Evolutionary conservation across 2,797 vertebrate species (phyloP), one percentile per base, ranked within the genome.

Genomic region (Tragopan temminckii): DNA sequence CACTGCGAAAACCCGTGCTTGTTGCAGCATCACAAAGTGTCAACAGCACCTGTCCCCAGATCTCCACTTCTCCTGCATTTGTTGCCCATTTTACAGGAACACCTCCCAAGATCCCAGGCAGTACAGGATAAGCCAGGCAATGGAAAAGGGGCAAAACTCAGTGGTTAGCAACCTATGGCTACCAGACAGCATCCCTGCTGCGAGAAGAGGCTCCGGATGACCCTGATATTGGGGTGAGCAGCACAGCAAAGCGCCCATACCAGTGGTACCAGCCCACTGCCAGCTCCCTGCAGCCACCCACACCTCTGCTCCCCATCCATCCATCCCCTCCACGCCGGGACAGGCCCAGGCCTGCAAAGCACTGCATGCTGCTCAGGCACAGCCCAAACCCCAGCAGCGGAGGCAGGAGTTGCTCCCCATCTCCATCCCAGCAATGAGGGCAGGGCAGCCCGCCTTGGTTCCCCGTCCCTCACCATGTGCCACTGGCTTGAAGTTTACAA

Each of bases 401-500:
- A 9, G 53, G 42, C 58, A 79, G 42, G 42, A 78, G 70, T 36
- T 77, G 55, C 8, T 57, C 13, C 36, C 20, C 40, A 29, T 15
- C 40, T 72, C 53, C 42, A 45, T 18, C n/a, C 53, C n/a, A 35
- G 17, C 16, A 25, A 6, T 12, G 31, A 7, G 40, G 53, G 69
- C 62, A 64, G 19, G 6, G 42, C 38, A 66, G 42, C 42, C 42
- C 13, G 29, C 14, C 31, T 31, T 13, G 17, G 13, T 19, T 55
- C 42, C 43, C 29, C 25, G 15, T 8, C 50, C 68, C 70, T 68
- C 81, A 43, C 88, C 58, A 42, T 35, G 31, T 4, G 59, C 82
- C 69, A 50, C 85, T 78, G 11, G 23, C 87, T 87, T 62, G 70
- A 45, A 24, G 83, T 92, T 96, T 91, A 72, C 88, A 76, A 86